A percentile compares a stretch with the other conserved stretches of the same genome.
phyloP scores from a whole-genome alignment of 2,888 invertebrate genomes.

The Eristalinus aeneus region DNA sequence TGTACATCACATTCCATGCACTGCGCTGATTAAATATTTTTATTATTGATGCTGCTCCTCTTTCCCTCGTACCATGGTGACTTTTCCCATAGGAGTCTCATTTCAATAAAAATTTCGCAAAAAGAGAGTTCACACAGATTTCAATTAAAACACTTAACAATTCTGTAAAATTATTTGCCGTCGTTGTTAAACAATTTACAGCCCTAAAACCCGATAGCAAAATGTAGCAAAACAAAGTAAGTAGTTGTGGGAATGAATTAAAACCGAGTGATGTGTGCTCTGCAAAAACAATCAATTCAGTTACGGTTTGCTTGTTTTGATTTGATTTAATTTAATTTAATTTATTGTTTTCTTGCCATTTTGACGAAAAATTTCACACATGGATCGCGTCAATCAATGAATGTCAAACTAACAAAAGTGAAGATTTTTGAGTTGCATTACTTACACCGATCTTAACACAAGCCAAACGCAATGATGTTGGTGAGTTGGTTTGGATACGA shows the following conservation, averaged over 20 bases:
- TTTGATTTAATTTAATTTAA: background rate
- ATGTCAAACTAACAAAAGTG: conserved; percentile 25
- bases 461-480: conserved; percentile 70
- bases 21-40: too few relatives aligned
- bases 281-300: background rate
- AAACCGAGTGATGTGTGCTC: conserved; percentile 14
- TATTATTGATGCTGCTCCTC: too few relatives aligned
- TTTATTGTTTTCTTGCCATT: conserved; percentile 43
- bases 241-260: conserved; percentile 6
- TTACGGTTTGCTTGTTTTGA: background rate
- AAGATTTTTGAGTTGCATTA: conserved; percentile 42
- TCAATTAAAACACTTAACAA: conserved; percentile 13
- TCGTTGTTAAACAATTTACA: background rate
- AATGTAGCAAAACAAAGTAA: conserved; percentile 11
- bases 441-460: conserved; percentile 1
- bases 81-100: too few relatives aligned
- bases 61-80: too few relatives aligned
- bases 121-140: too few relatives aligned
- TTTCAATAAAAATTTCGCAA: too few relatives aligned
- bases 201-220: background rate
- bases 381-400: too few relatives aligned
- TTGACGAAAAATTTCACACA: conserved; percentile 4
- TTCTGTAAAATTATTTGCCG: background rate
- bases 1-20: too few relatives aligned
- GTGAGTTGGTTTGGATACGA: conserved; percentile 62